Conservation (phyloP, 2,113 vertebrate species). For the Poecilia latipinna region DNA sequence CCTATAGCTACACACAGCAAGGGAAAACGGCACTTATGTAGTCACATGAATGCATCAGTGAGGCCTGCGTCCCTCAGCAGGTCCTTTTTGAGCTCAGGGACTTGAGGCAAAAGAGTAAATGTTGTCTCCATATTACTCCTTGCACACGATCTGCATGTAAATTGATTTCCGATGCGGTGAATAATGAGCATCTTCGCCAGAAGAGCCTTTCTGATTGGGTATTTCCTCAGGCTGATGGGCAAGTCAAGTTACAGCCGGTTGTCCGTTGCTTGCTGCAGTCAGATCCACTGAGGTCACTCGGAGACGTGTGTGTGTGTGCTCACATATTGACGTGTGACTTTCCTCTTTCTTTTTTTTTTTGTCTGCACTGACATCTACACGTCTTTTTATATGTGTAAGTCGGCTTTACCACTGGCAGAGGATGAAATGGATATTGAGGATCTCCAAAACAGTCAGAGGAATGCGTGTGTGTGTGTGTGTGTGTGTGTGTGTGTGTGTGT, state of each 20-base stretch:
- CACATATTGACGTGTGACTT: background rate
- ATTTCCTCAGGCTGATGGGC: constrained; percentile 48
- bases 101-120: constrained; percentile 43
- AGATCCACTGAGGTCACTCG: constrained; percentile 34
- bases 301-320: constrained; percentile 5
- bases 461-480: constrained; percentile 7
- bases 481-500: constrained; percentile 10
- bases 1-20: constrained; percentile 11
- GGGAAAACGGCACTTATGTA: constrained; percentile 28
- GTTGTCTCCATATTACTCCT: constrained; percentile 56
- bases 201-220: constrained; percentile 62
- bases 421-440: constrained; percentile 23
- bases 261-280: constrained; percentile 38
- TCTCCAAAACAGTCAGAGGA: constrained; percentile 11
- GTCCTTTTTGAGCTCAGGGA: constrained; percentile 26
- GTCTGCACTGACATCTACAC: background rate
- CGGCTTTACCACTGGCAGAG: constrained; percentile 18
- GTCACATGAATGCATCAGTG: constrained; percentile 30
- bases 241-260: constrained; percentile 28
- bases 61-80: constrained; percentile 21
- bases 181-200: constrained; percentile 52
- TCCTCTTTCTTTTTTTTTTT: background rate
- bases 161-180: constrained; percentile 76
- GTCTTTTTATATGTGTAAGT: constrained; percentile 10
- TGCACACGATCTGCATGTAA: constrained; percentile 58